phyloP scores from a whole-genome alignment of 2,113 vertebrate species.

The Rissa tridactyla region DNA sequence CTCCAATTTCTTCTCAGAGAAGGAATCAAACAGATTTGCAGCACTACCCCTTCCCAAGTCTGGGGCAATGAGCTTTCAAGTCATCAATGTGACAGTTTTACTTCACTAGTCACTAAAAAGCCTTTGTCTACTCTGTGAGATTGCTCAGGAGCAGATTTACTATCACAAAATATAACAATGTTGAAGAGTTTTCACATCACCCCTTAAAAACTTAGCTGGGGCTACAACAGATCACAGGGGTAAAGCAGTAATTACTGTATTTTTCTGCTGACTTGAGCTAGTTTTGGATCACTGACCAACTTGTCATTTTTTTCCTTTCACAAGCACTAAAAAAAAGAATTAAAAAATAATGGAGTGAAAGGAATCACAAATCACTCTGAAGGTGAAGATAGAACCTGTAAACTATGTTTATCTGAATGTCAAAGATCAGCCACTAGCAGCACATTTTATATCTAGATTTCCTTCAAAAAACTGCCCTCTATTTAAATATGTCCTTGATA shows the following conservation, averaged over 20 bases:
- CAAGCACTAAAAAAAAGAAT: neutral
- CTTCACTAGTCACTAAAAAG: neutral
- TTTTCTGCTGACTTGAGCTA: neutral
- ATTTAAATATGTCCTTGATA: neutral
- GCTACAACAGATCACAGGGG: neutral
- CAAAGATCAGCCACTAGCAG: neutral
- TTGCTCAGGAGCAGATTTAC: neutral
- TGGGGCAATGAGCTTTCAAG: neutral
- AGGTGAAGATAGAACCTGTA: neutral
- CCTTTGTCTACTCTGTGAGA: neutral
- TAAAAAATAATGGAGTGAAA: rapidly evolving
- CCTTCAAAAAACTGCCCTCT: conserved; percentile 20
- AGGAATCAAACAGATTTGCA: neutral
- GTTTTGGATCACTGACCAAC: neutral
- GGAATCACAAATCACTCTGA: neutral
- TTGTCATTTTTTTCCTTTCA: neutral
- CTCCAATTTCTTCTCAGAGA: neutral
- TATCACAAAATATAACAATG: neutral
- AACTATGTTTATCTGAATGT: neutral
- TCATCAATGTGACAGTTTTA: neutral
- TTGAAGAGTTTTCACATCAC: neutral
- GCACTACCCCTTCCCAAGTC: neutral
- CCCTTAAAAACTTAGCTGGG: neutral
- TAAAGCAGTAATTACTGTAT: neutral
- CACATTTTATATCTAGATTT: conserved; percentile 7